Base-by-base conservation (phyloP, 2,888 invertebrate genomes). In the Noctua fimbriata region DNA sequence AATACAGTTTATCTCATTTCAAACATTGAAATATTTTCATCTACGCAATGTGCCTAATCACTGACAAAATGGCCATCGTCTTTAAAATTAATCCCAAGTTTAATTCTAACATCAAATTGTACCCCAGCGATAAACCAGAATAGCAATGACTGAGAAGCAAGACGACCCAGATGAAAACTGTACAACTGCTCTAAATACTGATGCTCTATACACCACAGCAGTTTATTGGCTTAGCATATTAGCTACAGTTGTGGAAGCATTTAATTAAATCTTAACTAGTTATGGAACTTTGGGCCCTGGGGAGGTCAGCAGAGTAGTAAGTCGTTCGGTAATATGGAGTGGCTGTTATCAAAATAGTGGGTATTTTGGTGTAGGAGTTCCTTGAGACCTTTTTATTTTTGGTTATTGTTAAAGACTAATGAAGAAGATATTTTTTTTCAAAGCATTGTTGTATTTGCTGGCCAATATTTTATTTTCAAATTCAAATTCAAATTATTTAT, bases 231-330 rank as follows among this genome's bases (percentile, higher is more conserved):
- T 83, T 80, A 86, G 88, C 84, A 83, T 86, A 88, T 85, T 88
- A 88, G 81, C 79, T 74, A 77, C 79, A 84, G 85, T 89, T 87
- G 88, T 83, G 89, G 85, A 83, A 86, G 88, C 87, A 78, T 89
- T 89, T 88, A 87, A 89, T 89, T 89, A 87, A 88, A 88, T 89
- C 83, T 87, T 87, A 86, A 88, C 85, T 87, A 84, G 89, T 89
- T 89, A 87, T 81, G 74, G 58, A 89, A 87, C 80, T 89, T 80
- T 0, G 44, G 52, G 73, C 89, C 75, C 79, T 66, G 14, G 89
- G 78, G 86, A 82, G 82, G 63, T 81, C 75, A 79, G 82, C 71
- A 81, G 80, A 79, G 79, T 80, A 66, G 75, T 74, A 75, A 71
- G 76, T 81, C 73, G 70, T 47, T 58, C 66, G 55, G 70, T 84